A percentile compares a stretch with the other conserved stretches of the same genome.
phyloP scores from a whole-genome alignment of 2,113 vertebrate species.

The Aspidoscelis tigris region DNA sequence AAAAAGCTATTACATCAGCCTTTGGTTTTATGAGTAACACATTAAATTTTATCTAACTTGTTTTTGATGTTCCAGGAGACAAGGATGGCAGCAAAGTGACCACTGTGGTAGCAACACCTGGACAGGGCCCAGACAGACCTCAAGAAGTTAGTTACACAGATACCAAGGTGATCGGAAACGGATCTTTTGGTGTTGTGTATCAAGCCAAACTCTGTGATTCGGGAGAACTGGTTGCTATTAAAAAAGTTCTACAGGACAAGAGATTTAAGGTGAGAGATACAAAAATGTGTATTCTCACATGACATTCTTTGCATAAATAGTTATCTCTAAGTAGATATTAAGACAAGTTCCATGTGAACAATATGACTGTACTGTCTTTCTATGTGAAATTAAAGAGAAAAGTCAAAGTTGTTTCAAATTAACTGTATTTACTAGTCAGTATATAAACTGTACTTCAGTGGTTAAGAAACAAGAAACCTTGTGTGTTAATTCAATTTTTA shows the following conservation, averaged over 20 bases:
- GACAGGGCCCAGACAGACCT: constrained; percentile 95
- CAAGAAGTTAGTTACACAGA: constrained; percentile 99
- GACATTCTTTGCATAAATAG: neutral
- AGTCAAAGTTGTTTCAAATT: neutral
- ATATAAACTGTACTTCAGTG: neutral
- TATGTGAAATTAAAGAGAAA: neutral
- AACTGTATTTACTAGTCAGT: neutral
- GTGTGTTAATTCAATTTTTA: neutral
- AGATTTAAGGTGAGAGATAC: constrained; percentile 93
- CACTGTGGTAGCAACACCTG: constrained; percentile 96
- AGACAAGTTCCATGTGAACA: too few relatives aligned
- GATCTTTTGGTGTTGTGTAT: constrained; percentile 98
- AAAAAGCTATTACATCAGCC: neutral
- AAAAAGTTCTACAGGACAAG: constrained; percentile 99
- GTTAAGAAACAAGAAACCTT: neutral
- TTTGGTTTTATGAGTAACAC: neutral
- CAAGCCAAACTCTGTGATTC: constrained; percentile 99
- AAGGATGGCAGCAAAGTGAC: constrained; percentile 99
- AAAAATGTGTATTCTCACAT: neutral
- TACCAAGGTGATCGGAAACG: constrained; percentile 98
- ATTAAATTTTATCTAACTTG: neutral
- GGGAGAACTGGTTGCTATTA: constrained; percentile 97
- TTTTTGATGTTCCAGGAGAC: constrained; percentile 81
- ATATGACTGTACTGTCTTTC: neutral
- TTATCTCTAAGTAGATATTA: constrained; percentile 5